Percentiles rank a stretch among this genome's conserved stretches.
phyloP scores from a whole-genome alignment of 2,797 vertebrate genomes.

The Podargus strigoides region DNA sequence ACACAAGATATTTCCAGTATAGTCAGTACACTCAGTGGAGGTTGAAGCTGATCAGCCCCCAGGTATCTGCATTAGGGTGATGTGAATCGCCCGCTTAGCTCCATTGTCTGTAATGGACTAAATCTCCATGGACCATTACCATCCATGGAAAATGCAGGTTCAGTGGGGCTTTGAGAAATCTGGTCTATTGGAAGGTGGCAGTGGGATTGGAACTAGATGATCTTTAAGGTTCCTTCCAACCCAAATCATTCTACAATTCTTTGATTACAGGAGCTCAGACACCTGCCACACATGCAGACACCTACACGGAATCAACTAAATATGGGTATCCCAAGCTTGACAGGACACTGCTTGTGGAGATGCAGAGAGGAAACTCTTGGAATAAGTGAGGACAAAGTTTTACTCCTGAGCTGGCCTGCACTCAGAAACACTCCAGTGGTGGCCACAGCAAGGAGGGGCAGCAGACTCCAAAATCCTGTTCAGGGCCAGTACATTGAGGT shows the following conservation, averaged over 20 bases:
- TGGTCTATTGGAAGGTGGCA: too few species aligned
- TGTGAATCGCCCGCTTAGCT: neutral
- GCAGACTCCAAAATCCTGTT: neutral
- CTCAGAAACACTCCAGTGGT: neutral
- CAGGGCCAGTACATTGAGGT: neutral
- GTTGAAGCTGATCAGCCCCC: neutral
- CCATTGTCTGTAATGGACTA: neutral
- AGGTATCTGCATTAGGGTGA: neutral
- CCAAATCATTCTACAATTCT: too few species aligned
- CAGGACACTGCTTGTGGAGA: neutral
- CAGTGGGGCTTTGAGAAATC: too few species aligned
- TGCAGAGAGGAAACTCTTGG: neutral
- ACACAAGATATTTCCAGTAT: neutral
- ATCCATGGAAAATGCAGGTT: too few species aligned
- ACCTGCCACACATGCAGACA: accelerated
- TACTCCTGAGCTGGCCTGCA: neutral
- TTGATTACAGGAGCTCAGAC: neutral
- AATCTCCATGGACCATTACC: accelerated
- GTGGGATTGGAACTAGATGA: too few species aligned
- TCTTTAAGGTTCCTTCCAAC: too few species aligned
- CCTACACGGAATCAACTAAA: neutral
- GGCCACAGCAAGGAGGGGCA: neutral
- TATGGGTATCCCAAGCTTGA: neutral
- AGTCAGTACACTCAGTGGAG: neutral
- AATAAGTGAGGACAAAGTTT: neutral